Percentiles rank a stretch among this genome's conserved stretches.
Conservation (phyloP, 23 tunicate species). For the Corella eumyota region DNA sequence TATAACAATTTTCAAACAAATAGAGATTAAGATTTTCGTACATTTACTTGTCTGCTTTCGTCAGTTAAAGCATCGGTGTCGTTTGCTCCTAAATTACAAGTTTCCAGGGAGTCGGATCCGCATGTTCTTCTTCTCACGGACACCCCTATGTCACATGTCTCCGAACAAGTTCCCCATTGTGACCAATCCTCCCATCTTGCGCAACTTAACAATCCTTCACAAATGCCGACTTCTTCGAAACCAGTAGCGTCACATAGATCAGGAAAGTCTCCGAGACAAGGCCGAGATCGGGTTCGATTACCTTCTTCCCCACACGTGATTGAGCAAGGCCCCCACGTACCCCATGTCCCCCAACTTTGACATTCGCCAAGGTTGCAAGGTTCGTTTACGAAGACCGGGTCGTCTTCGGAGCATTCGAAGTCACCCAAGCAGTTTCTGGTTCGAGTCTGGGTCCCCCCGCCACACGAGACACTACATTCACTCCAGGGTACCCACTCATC, state of each 20-base stretch:
- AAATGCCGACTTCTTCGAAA: conserved; percentile 4
- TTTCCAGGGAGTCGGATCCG: conserved; percentile 4
- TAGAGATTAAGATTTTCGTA: no score
- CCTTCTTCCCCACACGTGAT: conserved; percentile 49
- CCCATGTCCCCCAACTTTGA: conserved; percentile 55
- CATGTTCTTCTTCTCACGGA: conserved; percentile 10
- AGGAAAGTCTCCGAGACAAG: conserved; percentile 29
- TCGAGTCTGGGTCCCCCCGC: conserved; percentile 14
- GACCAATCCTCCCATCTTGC: conserved; percentile 32
- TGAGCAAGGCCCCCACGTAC: conserved; percentile 53
- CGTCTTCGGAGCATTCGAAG: conserved; percentile 41
- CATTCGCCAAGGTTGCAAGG: conserved; percentile 51
- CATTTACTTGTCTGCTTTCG: not conserved
- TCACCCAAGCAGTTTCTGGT: conserved; percentile 25
- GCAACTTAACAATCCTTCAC: conserved; percentile 8
- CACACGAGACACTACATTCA: conserved; percentile 38
- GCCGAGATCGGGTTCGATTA: conserved; percentile 5
- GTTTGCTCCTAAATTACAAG: conserved; percentile 10
- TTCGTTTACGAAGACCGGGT: conserved; percentile 1
- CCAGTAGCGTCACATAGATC: conserved; percentile 17
- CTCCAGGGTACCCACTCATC: conserved; percentile 38
- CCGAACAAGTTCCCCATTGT: conserved; percentile 26
- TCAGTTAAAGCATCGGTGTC: conserved; percentile 1
- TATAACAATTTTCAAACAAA: not conserved
- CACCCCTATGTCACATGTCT: conserved; percentile 23